Conservation (phyloP, 2,888 invertebrate species). For the Micoletzkya japonica region DNA sequence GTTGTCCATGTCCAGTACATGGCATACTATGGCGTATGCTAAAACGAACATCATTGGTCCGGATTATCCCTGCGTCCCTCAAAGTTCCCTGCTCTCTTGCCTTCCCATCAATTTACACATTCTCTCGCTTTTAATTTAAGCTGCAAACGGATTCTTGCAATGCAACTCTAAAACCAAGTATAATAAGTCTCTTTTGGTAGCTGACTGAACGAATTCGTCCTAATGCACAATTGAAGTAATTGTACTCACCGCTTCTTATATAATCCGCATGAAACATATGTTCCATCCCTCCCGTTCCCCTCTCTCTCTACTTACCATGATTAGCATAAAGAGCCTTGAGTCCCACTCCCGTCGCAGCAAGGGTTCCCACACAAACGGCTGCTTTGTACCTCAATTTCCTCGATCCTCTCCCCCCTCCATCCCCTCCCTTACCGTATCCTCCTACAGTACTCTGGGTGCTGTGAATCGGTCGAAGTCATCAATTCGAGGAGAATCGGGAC, state of each 20-base stretch:
- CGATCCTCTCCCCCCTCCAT: background rate
- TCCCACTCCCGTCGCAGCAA: slow-evolving; percentile 53
- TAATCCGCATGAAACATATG: no score
- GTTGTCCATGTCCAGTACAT: slow-evolving; percentile 47
- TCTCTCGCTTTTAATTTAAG: no score
- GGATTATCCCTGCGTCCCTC: no score
- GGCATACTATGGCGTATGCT: slow-evolving; percentile 48
- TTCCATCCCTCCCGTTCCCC: background rate
- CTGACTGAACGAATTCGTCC: no score
- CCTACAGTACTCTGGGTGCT: slow-evolving; percentile 50
- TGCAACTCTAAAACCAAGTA: no score
- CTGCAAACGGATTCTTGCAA: no score
- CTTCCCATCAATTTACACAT: no score
- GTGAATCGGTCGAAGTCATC: slow-evolving; percentile 45
- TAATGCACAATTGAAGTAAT: no score
- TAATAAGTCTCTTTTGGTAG: no score
- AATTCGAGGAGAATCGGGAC: slow-evolving; percentile 54
- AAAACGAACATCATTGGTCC: slow-evolving; percentile 24
- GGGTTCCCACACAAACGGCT: slow-evolving; percentile 56
- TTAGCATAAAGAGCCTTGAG: slow-evolving; percentile 52
- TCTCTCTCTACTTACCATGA: slow-evolving; percentile 43
- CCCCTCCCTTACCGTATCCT: slow-evolving; percentile 45
- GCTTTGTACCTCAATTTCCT: slow-evolving; percentile 40
- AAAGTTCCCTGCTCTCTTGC: no score
- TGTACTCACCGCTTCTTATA: no score